Base-by-base conservation (phyloP, 2,797 vertebrate species). In the Oceanodroma leucorhoa region DNA sequence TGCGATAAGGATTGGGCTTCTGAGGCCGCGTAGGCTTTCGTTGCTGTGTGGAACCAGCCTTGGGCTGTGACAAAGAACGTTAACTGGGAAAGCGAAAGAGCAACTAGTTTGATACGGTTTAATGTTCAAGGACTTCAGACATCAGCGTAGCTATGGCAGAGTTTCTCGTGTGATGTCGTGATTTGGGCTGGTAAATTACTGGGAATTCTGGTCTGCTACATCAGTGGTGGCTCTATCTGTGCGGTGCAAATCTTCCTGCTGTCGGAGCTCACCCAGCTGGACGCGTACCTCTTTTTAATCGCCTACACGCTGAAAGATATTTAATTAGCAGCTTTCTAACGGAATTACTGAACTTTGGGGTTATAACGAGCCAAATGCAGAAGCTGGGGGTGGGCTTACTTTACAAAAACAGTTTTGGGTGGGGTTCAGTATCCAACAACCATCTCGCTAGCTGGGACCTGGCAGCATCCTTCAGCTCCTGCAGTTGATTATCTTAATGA, bases 1-100 rank as follows among this genome's bases (percentile, higher is more conserved):
- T 5, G 16, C 1, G 15, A 10, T 87, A 17, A 76, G 40, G 32
- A 5, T 15, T 38, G 55, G n/a, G 75, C 26, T 75, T 64, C 11
- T 2, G 29, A 23, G 50, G 54, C 58, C 4, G 0, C 0, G 3
- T 7, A 14, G 46, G 51, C 38, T 69, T 54, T 45, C 3, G 0
- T n/a, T 17, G n/a, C 30, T 23, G 29, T 29, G 24, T 19, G 32
- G 38, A 43, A 14, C 21, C 13, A 19, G 27, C 70, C 57, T 70
- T 50, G 64, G 22, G 11, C 75, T 50, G 1, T 30, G 53, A 12
- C 41, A 30, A 13, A 24, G 62, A 32, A 65, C 4, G 48, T 30
- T 6, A n/a, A 36, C 26, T 51, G 70, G 34, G 57, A 60, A 79
- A 13, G 36, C 0, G 2, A 36, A 62, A 77, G 80, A 84, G n/a